Conservation (phyloP, 1,140 invertebrate genomes). For the Scaptomyza hsui region DNA sequence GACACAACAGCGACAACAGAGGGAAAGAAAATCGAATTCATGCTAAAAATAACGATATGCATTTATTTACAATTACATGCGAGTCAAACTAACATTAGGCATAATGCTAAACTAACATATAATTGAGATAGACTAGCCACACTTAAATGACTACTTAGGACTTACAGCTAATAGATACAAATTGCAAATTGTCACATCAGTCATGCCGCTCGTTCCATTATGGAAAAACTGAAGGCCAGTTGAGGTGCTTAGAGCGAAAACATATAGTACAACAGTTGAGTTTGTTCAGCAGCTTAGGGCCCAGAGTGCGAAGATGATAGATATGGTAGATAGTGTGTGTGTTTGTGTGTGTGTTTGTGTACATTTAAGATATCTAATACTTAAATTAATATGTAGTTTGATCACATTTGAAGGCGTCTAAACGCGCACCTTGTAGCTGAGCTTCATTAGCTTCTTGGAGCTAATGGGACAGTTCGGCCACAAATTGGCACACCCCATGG, state of each 20-base stretch:
- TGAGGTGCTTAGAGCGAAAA: constrained; percentile 10
- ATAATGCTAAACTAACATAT: constrained; percentile 35
- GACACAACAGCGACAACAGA: background rate
- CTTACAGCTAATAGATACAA: constrained; percentile 42
- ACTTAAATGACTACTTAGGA: constrained; percentile 58
- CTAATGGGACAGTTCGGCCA: constrained; percentile 83
- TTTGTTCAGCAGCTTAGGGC: constrained; percentile 4
- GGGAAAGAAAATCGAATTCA: background rate
- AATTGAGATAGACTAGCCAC: constrained; percentile 55
- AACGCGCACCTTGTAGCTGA: constrained; percentile 79
- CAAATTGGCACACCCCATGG: constrained; percentile 82
- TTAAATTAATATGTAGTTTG: constrained; percentile 36
- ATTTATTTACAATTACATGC: constrained; percentile 57
- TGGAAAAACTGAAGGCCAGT: constrained; percentile 25
- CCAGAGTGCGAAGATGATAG: constrained; percentile 1
- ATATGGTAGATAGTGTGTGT: too few species aligned
- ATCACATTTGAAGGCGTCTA: constrained; percentile 45
- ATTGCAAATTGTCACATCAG: constrained; percentile 55
- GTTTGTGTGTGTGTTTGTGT: constrained; percentile 14
- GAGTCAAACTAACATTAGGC: constrained; percentile 29
- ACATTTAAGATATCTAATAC: constrained; percentile 31
- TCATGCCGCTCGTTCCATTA: constrained; percentile 31
- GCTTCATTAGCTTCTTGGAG: constrained; percentile 82
- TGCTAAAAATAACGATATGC: constrained; percentile 27
- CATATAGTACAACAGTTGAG: constrained; percentile 63